Conservation (phyloP, 2,113 vertebrate genomes). For the Hydropotes inermis region DNA sequence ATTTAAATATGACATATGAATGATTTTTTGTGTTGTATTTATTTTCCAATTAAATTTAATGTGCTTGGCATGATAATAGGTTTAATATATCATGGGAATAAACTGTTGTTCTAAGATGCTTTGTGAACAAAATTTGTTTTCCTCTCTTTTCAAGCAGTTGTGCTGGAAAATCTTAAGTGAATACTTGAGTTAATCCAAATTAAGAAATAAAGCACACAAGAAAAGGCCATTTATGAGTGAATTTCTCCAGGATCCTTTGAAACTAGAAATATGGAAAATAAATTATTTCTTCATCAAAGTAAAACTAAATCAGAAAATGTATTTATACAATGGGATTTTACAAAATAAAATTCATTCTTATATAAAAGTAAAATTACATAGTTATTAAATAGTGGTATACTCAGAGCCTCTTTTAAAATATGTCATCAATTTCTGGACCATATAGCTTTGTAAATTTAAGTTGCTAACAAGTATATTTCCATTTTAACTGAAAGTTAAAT, state of each 20-base stretch:
- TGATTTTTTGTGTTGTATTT: background rate
- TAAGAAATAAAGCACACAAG: background rate
- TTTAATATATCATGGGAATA: background rate
- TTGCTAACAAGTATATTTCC: background rate
- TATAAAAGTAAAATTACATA: background rate
- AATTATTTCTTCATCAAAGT: background rate
- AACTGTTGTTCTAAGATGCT: background rate
- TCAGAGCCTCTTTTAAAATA: background rate
- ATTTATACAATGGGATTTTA: background rate
- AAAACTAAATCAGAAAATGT: background rate
- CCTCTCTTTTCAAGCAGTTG: background rate
- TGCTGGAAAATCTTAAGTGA: background rate
- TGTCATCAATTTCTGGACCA: background rate
- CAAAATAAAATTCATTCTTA: background rate
- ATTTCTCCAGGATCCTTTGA: background rate
- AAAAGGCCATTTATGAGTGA: background rate
- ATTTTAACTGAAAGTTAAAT: background rate
- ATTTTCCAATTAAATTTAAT: conserved; percentile 22
- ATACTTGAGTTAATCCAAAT: background rate
- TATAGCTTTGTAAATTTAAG: background rate
- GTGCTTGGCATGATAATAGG: background rate
- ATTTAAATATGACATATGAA: background rate
- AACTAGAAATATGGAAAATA: background rate
- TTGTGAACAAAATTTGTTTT: conserved; percentile 32
- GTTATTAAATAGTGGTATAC: background rate